Evolutionary conservation across 2,113 vertebrate genomes (phyloP), one percentile per base, ranked within the genome.

Genomic region (Oxyruncus cristatus): DNA sequence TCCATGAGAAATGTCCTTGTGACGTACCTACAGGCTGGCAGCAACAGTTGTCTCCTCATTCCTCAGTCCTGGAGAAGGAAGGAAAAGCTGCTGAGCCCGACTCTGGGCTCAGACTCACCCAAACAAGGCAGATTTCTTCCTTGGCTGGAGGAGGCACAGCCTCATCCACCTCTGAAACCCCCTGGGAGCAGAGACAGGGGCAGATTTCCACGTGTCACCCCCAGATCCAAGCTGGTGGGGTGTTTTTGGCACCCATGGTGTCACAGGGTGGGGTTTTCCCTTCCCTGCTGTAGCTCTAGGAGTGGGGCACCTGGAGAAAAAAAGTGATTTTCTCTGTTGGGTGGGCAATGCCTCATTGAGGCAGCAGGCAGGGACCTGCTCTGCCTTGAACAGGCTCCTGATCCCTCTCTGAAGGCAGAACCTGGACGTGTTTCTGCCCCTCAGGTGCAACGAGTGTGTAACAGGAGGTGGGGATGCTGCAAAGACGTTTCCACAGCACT

Each of bases 321-420:
- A 21, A 4, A 20, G 9, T 20, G 28, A 41, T 0, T 42, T 87
- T 61, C 49, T 18, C 33, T 52, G 5, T 1, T 8, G 33, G 7
- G 30, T 4, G 77, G 23, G 4, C 14, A 17, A 13, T 24, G n/a
- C 32, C 19, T 74, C 22, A 2, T 30, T 4, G 3, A 13, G 33
- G 44, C 73, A 5, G 10, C 0, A 2, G 1, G 10, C 4, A 0
- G 0, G 24, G 15, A 8, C 12, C 23, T 5, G 1, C 6, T 61
- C 3, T 8, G 82, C 77, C 49, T 10, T 22, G 49, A 17, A 42
- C 47, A 50, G 26, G 50, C 30, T 86, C 7, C 55, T 23, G 11
- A 2, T 1, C 16, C 18, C 50, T 15, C 56, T 0, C 33, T 3
- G 55, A 15, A 79, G 26, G 79, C 58, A 74, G 24, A 27, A 53